Evolutionary conservation across 2,797 vertebrate genomes (phyloP), one percentile per base, ranked within the genome.

Genomic region (Telmatherina bonti): DNA sequence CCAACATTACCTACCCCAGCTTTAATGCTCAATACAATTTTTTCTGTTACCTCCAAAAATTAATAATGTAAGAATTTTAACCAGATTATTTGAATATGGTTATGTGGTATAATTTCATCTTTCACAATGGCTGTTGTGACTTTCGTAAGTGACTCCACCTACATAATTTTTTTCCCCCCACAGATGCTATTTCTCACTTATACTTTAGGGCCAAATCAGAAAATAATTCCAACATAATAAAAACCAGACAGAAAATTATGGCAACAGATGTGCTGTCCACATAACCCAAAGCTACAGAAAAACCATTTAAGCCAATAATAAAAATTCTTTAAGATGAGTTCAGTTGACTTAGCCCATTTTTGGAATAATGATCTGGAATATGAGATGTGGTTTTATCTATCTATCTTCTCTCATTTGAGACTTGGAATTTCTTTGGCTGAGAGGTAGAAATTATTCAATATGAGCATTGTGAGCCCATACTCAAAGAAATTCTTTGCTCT

Each of bases 401-500:
- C 55, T 35, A n/a, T 38, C 35, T 5, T 62, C 18, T 29, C 6
- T 72, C 1, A n/a, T 62, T 59, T 20, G 38, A 20, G 4, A 30
- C 27, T 53, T 30, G 4, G 3, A 5, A 66, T 53, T n/a, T 27
- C 26, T 51, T 51, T 62, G 22, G 26, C 31, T 51, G 8, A 69
- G 53, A 43, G 6, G n/a, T 58, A 67, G 16, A 64, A 58, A 27
- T 22, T 26, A 45, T 15, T 70, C 6, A 74, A 43, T 60, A 47
- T 33, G 9, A 60, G 33, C 35, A 63, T 26, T 78, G 70, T 72
- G 27, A 76, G 56, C 10, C 30, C 31, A 65, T 43, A 76, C 58
- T 43, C 62, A 68, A 29, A 7, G 1, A 83, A 62, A 76, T 27
- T 55, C 51, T 72, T 72, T 15, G 16, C 36, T 81, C 60, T 60